Base-by-base conservation (phyloP, 2,797 vertebrate genomes). In the Spizella passerina region DNA sequence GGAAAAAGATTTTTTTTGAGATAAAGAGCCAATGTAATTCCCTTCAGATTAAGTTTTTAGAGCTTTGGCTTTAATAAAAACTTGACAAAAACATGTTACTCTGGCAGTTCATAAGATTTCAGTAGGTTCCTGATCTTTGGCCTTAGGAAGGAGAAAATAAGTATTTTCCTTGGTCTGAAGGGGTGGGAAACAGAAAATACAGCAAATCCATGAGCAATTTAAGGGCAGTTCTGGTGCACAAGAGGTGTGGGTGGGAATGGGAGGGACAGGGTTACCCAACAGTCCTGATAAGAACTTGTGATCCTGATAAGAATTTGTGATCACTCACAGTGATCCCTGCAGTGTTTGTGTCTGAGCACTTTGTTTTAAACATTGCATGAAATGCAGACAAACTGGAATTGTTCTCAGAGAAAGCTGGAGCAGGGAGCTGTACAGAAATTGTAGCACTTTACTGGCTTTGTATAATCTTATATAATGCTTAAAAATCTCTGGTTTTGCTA, bases 301-400 rank as follows among this genome's bases (percentile, higher is more conserved):
- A 26, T 47, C 46, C 46, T 47, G 27, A 12, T 30, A 10, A 34
- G 14, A 21, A 2, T 49, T 26, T 21, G 14, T 7, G n/a, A 20
- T 63, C 1, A 3, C 36, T 19, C 12, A 1, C 1, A 1, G 1
- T 7, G 43, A 6, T 32, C n/a, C 19, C 17, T 29, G 50, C 12
- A 13, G 1, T 39, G 32, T 50, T 60, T 39, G 10, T 68, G 39
- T 30, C 30, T 50, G 30, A 84, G 61, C 56, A 65, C 57, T 23
- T 61, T 23, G 34, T 60, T 89, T 50, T 29, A 21, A 50, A 23
- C 15, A 0, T 7, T 30, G 32, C 59, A 20, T 43, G 63, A 68
- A 75, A 43, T 34, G 22, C 14, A 34, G 56, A 13, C 27, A 39
- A 69, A 34, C 17, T 59, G 6, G 16, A 7, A 24, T 18, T 90